A percentile compares a stretch with the other conserved stretches of the same genome.
phyloP scores from a whole-genome alignment of 2,888 invertebrate species.

The Catocala sponsa region DNA sequence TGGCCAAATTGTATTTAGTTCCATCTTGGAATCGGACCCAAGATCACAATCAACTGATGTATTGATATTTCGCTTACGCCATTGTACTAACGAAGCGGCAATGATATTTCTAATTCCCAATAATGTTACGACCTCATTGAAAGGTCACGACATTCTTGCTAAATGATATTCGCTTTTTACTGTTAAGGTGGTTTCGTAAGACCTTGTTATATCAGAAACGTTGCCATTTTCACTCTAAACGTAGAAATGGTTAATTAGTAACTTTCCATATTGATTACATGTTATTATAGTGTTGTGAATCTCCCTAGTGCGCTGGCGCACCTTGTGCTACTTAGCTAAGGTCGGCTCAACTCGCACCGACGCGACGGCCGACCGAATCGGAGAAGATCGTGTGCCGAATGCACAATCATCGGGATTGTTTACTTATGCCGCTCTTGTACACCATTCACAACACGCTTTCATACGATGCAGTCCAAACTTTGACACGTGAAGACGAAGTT shows the following conservation, averaged over 20 bases:
- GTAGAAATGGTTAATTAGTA: constrained; percentile 38
- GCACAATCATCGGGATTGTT: constrained; percentile 48
- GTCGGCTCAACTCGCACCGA: constrained; percentile 48
- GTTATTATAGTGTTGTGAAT: constrained; percentile 40
- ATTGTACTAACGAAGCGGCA: constrained; percentile 9
- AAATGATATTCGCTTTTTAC: constrained; percentile 65
- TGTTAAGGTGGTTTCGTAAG: constrained; percentile 62
- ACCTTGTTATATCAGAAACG: constrained; percentile 28
- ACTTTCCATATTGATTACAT: constrained; percentile 37
- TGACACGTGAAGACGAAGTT: constrained; percentile 45
- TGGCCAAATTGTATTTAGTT: no score
- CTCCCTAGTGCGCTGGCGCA: constrained; percentile 43
- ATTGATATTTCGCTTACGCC: background rate
- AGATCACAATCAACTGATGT: no score
- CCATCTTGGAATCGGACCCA: no score
- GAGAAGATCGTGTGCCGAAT: constrained; percentile 56
- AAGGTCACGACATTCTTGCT: constrained; percentile 66
- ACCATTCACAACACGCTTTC: constrained; percentile 45
- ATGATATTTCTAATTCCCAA: constrained; percentile 36
- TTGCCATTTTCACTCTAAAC: constrained; percentile 30
- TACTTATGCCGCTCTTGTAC: constrained; percentile 51
- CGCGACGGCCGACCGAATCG: constrained; percentile 48
- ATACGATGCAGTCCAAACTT: constrained; percentile 35
- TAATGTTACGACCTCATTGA: constrained; percentile 54
- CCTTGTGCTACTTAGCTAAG: constrained; percentile 62